A percentile compares a stretch with the other conserved stretches of the same genome.
These are phyloP conservation scores for Rousettus madagascariensis DNA, from an alignment of 2,797 vertebrate species.

Conservation along the genomic window DNA sequence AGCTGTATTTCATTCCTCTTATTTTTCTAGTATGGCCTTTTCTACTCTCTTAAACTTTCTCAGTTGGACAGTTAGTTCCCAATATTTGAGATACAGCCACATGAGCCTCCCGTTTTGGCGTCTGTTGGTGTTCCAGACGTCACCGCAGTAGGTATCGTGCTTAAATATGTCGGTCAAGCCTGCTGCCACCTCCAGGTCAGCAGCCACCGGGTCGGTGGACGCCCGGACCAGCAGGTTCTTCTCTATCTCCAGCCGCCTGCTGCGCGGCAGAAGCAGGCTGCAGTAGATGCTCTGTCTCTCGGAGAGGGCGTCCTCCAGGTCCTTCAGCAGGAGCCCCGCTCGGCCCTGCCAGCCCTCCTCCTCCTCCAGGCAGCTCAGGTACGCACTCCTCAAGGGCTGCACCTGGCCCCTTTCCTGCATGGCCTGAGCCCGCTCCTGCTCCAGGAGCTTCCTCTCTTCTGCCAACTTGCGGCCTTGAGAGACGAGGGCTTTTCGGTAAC, in stretches of 20 bases:
- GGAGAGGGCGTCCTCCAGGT: slow-evolving; percentile 90
- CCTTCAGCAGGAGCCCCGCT: slow-evolving; percentile 87
- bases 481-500: slow-evolving; percentile 91
- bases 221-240: slow-evolving; percentile 91
- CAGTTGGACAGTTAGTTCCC: slow-evolving; percentile 91
- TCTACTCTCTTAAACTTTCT: slow-evolving; percentile 92
- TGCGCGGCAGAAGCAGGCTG: slow-evolving; percentile 88
- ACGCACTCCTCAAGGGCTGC: slow-evolving; percentile 85
- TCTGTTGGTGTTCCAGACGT: slow-evolving; percentile 89
- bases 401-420: slow-evolving; percentile 87
- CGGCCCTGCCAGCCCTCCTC: slow-evolving; percentile 89
- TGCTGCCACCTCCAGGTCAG: slow-evolving; percentile 87
- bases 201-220: slow-evolving; percentile 86
- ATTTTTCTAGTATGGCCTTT: slow-evolving; percentile 84
- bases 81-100: slow-evolving; percentile 97
- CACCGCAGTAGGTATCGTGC: slow-evolving; percentile 93
- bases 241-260: slow-evolving; percentile 91
- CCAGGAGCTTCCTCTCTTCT: slow-evolving; percentile 91
- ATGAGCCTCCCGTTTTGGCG: slow-evolving; percentile 94
- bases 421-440: slow-evolving; percentile 88
- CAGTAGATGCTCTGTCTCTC: slow-evolving; percentile 95
- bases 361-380: slow-evolving; percentile 86
- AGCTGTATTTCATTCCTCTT: not conserved
- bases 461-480: slow-evolving; percentile 93
- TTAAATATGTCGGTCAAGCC: slow-evolving; percentile 95